Percentiles rank a stretch among this genome's conserved stretches.
Evolutionary conservation across 2,888 invertebrate species (phyloP).

Genomic region (Lomographa bimaculata): DNA sequence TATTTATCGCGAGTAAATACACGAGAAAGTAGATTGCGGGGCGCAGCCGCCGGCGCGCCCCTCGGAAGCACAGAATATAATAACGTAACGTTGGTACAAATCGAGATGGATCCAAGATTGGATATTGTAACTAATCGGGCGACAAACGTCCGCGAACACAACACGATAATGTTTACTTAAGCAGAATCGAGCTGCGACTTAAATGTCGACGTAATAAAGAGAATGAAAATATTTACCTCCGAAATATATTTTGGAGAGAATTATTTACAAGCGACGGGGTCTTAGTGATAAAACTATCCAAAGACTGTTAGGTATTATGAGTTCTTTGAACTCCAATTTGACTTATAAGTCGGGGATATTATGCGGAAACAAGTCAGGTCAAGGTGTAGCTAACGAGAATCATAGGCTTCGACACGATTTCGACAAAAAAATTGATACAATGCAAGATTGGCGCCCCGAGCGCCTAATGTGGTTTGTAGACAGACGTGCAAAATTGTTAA

Average conservation of each 20-base stretch:
- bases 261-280: conserved; percentile 80
- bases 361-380: conserved; percentile 70
- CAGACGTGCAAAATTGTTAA: conserved; percentile 40
- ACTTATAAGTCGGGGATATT: conserved; percentile 72
- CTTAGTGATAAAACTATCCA: conserved; percentile 81
- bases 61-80: conserved; percentile 26
- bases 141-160: conserved; percentile 38
- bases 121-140: conserved; percentile 34
- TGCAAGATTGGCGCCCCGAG: conserved; percentile 57
- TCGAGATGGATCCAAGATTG: conserved; percentile 29
- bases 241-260: conserved; percentile 81
- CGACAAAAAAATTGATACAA: conserved; percentile 49
- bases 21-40: conserved; percentile 31
- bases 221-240: conserved; percentile 68
- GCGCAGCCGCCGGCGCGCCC: background rate
- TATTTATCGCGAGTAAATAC: conserved; percentile 48
- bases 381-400: conserved; percentile 62
- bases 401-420: conserved; percentile 63
- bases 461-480: conserved; percentile 43
- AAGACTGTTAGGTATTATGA: conserved; percentile 80
- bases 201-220: conserved; percentile 59
- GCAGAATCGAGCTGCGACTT: conserved; percentile 53
- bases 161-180: conserved; percentile 52
- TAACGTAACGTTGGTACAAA: conserved; percentile 40
- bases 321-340: conserved; percentile 75